These are phyloP conservation scores for Gymnoscopelus braueri DNA, from an alignment of 2,797 vertebrate species.

Conservation along the genomic window DNA sequence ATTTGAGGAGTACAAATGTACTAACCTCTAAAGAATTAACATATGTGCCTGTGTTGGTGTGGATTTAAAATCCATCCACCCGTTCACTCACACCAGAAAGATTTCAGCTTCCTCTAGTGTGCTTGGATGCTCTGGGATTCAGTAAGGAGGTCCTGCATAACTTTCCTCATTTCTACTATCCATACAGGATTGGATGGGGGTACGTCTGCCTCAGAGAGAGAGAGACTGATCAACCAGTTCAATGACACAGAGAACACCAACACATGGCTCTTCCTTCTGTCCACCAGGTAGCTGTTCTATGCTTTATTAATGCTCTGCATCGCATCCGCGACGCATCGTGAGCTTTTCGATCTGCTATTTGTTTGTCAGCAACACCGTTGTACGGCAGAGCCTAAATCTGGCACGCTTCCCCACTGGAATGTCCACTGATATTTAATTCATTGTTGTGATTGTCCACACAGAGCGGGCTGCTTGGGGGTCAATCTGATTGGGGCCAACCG, in stretches of 20 bases:
- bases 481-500: slow-evolving; percentile 98
- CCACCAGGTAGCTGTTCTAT: slow-evolving; percentile 86
- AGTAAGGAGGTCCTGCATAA: slow-evolving; percentile 22
- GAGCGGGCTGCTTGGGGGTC: slow-evolving; percentile 96
- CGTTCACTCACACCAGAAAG: no score
- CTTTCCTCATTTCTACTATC: slow-evolving; percentile 5
- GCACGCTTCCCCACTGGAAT: neutral
- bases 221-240: slow-evolving; percentile 97
- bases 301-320: neutral
- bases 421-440: neutral
- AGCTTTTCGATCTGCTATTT: no score
- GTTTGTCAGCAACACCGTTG: no score
- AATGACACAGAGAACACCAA: slow-evolving; percentile 91
- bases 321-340: no score
- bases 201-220: slow-evolving; percentile 95
- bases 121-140: slow-evolving; percentile 5
- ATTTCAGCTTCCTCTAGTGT: neutral
- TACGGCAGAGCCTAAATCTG: no score
- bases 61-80: no score
- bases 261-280: slow-evolving; percentile 93
- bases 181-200: slow-evolving; percentile 93
- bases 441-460: slow-evolving; percentile 54
- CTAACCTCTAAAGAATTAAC: no score
- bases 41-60: no score
- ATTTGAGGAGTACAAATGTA: no score